phyloP scores from a whole-genome alignment of 2,888 invertebrate species.

The Globia sparganii region DNA sequence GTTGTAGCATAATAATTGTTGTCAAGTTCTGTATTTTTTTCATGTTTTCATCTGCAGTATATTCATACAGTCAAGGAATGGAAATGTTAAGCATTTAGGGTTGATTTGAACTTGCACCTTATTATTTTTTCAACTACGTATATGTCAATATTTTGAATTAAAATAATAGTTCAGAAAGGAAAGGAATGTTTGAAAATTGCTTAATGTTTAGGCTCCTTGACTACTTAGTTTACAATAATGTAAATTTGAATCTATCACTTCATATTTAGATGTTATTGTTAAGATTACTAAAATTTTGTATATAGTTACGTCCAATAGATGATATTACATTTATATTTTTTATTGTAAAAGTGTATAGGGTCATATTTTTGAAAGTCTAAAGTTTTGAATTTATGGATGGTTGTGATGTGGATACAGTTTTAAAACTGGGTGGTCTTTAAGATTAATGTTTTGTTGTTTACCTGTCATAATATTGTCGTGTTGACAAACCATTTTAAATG shows the following conservation, averaged over 20 bases:
- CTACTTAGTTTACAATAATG: slow-evolving; percentile 18
- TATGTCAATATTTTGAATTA: background rate
- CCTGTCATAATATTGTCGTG: slow-evolving; percentile 45
- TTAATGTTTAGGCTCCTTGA: slow-evolving; percentile 12
- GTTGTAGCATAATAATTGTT: slow-evolving; percentile 32
- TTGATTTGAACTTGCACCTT: background rate
- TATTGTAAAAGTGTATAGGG: slow-evolving; percentile 70
- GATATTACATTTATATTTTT: slow-evolving; percentile 74
- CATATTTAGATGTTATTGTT: slow-evolving; percentile 53
- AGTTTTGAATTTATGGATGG: slow-evolving; percentile 84
- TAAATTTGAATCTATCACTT: slow-evolving; percentile 48
- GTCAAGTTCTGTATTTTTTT: slow-evolving; percentile 32
- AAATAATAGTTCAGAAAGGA: background rate
- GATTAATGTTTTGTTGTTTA: slow-evolving; percentile 49
- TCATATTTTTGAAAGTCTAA: slow-evolving; percentile 78
- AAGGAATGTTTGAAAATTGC: background rate
- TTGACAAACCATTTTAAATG: slow-evolving; percentile 48
- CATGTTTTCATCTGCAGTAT: slow-evolving; percentile 20
- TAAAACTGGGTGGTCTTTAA: slow-evolving; percentile 57
- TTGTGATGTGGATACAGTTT: slow-evolving; percentile 83
- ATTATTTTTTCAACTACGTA: background rate
- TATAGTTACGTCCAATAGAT: slow-evolving; percentile 78
- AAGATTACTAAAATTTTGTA: slow-evolving; percentile 65
- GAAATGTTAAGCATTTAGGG: background rate
- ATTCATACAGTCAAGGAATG: slow-evolving; percentile 19